A percentile compares a stretch with the other conserved stretches of the same genome.
These are phyloP conservation scores for Coregonus clupeaformis DNA, from an alignment of 2,113 vertebrate species.

Conservation along the genomic window DNA sequence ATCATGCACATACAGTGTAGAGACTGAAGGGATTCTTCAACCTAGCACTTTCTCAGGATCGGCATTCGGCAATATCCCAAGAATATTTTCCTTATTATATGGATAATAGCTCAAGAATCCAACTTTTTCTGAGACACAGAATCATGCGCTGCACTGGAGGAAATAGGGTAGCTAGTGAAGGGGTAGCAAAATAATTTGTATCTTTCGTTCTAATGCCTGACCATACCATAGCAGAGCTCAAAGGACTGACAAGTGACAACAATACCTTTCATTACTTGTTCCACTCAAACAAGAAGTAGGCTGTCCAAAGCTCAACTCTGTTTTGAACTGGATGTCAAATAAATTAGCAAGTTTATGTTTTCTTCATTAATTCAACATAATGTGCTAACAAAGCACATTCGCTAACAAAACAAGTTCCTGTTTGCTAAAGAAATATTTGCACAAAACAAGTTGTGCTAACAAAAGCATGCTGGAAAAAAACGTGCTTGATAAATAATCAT, in stretches of 20 bases:
- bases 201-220: not conserved
- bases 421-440: not conserved
- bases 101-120: not conserved
- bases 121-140: not conserved
- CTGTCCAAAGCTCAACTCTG: not conserved
- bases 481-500: not conserved
- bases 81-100: too few species aligned
- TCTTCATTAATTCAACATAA: not conserved
- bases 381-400: not conserved
- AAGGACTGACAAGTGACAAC: not conserved
- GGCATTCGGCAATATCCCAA: too few species aligned
- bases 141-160: too few species aligned
- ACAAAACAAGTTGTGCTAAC: not conserved
- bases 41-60: too few species aligned
- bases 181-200: not conserved
- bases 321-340: not conserved
- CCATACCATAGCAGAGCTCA: not conserved
- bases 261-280: not conserved
- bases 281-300: not conserved
- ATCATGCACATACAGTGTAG: too few species aligned
- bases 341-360: constrained; percentile 11
- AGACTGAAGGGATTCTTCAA: too few species aligned
- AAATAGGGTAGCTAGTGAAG: not conserved
- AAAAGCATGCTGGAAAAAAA: not conserved
- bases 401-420: not conserved